Evolutionary conservation across 2,113 vertebrate species (phyloP), one percentile per base, ranked within the genome.

Genomic region (Leucosticte australis): DNA sequence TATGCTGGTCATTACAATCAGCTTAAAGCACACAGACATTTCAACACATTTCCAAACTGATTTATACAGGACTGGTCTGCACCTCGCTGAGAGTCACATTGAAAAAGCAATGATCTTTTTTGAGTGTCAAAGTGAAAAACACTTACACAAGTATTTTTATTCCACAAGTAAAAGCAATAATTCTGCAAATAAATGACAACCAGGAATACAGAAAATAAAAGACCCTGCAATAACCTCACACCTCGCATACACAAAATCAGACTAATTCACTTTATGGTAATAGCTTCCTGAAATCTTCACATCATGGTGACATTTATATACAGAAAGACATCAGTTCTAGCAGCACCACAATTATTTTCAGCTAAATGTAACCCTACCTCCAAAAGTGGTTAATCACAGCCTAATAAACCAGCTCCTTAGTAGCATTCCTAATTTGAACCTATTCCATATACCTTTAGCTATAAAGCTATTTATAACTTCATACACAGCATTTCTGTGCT

Each of bases 11-110:
- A 94, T 78, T 91, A 83, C 42, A 89, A 44, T 39, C 44, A 53
- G 21, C 42, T 81, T 90, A 69, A 89, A 94, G 35, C 44, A 83
- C 79, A 77, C 30, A 90, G 67, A 84, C 23, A 67, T 44, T 86
- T 87, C 31, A 91, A 90, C 15, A 52, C 16, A 65, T 81, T 81
- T 41, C 22, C 47, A 92, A 56, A 81, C 7, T 46, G 47, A 71
- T 88, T 91, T 84, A 77, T 33, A 86, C 11, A 47, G 20, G 65
- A 35, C 35, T 50, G 33, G 13, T 35, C 63, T 73, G 42, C 15
- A 57, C 28, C 33, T 84, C 47, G 44, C 71, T 0, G 0, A 24
- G 27, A 83, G 35, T 3, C 12, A 1, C 42, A 68, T 11, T 79
- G 56, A 37, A 77, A 94, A 86, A 82, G 22, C 27, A 94, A 44